phyloP scores from a whole-genome alignment of 2,888 invertebrate species.

The Phymatocera aterrima region DNA sequence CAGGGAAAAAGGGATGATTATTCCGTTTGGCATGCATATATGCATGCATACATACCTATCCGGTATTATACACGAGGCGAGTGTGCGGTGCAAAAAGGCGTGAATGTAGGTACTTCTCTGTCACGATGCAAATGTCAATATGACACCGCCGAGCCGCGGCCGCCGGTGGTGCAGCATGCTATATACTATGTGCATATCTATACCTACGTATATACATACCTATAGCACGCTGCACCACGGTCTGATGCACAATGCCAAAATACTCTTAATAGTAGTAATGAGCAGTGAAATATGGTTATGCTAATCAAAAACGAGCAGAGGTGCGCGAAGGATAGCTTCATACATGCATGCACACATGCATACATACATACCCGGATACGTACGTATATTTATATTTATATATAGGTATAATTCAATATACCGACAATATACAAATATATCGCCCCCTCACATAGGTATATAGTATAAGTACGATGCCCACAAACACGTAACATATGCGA shows the following conservation, averaged over 20 bases:
- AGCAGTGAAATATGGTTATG: constrained; percentile 71
- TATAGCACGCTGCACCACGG: constrained; percentile 56
- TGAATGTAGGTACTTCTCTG: constrained; percentile 72
- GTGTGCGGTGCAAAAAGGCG: constrained; percentile 60
- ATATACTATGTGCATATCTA: not conserved
- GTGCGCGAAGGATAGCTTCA: constrained; percentile 20
- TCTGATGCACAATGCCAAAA: constrained; percentile 60
- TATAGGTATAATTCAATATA: too few species aligned
- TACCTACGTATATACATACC: not conserved
- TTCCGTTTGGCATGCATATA: not conserved
- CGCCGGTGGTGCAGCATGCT: too few species aligned
- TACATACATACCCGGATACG: not conserved
- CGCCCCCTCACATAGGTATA: not conserved
- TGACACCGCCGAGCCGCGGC: constrained; percentile 51
- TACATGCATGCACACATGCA: not conserved
- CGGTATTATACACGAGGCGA: not conserved
- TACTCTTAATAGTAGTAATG: constrained; percentile 71
- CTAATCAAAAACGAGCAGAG: constrained; percentile 55
- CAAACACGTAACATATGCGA: constrained; percentile 27
- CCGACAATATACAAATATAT: too few species aligned
- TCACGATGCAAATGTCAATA: constrained; percentile 70
- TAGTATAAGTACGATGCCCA: not conserved
- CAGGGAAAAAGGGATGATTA: constrained; percentile 21
- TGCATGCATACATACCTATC: not conserved
- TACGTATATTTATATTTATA: too few species aligned